These are phyloP conservation scores for Halcyon malimbica DNA, from an alignment of 2,113 vertebrate species.

Conservation along the genomic window DNA sequence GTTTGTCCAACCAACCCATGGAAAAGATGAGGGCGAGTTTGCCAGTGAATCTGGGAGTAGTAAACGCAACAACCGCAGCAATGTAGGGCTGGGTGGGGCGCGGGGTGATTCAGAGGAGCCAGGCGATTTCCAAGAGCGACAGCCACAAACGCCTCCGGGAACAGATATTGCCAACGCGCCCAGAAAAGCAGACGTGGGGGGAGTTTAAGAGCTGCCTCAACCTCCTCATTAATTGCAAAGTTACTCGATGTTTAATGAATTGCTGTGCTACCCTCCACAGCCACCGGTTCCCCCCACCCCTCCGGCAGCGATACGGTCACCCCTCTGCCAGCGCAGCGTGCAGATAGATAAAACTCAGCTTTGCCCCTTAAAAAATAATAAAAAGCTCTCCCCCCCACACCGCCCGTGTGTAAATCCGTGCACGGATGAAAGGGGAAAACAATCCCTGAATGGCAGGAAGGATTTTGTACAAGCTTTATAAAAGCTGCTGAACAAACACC, in stretches of 20 bases:
- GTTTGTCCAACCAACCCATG: neutral
- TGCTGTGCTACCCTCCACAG: neutral
- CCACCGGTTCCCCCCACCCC: neutral
- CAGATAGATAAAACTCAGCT: neutral
- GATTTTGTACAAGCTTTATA: neutral
- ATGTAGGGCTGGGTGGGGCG: slow-evolving; percentile 13
- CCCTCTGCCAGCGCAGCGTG: neutral
- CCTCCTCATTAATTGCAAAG: neutral
- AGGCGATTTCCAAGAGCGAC: neutral
- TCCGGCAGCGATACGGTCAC: neutral
- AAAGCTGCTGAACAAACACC: neutral
- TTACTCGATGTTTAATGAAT: neutral
- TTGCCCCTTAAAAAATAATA: neutral
- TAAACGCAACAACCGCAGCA: neutral
- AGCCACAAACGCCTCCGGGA: neutral
- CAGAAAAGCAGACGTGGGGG: neutral
- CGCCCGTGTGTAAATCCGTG: fast-evolving
- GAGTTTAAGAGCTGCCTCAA: neutral
- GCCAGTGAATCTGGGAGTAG: neutral
- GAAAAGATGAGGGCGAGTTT: slow-evolving; percentile 7
- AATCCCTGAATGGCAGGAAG: neutral
- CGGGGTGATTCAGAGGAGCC: slow-evolving; percentile 25
- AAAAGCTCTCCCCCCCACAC: too few relatives aligned
- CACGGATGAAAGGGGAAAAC: neutral
- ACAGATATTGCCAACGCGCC: neutral